Evolutionary conservation across 2,888 invertebrate genomes (phyloP).

Genomic region (Lathronympha strigana): DNA sequence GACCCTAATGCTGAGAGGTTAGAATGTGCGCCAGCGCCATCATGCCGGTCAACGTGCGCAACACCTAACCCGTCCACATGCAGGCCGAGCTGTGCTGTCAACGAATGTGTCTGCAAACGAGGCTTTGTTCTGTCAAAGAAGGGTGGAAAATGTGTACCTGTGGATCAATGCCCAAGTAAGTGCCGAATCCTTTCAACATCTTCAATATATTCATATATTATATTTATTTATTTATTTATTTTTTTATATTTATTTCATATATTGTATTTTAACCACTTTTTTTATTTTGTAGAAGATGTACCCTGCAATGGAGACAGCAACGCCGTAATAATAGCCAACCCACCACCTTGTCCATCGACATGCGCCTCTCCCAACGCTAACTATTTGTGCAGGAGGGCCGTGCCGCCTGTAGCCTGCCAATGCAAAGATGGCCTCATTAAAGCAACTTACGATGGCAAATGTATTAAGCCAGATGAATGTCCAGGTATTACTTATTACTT

Average conservation of each 20-base stretch:
- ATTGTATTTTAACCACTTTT: too few species aligned
- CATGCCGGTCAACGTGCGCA: constrained; percentile 15
- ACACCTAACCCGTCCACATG: constrained; percentile 15
- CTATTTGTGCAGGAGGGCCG: constrained; percentile 17
- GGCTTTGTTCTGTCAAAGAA: constrained; percentile 33
- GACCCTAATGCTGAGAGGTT: constrained; percentile 26
- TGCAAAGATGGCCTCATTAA: constrained; percentile 28
- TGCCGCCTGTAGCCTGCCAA: constrained; percentile 24
- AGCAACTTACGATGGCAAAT: constrained; percentile 4
- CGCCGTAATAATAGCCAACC: constrained; percentile 30
- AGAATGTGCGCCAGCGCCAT: constrained; percentile 17
- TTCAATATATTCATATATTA: too few species aligned
- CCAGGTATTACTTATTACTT: constrained; percentile 18
- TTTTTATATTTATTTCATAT: too few species aligned
- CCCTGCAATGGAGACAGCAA: constrained; percentile 38
- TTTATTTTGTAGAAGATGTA: constrained; percentile 17
- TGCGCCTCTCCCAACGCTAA: constrained; percentile 23
- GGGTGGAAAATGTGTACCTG: constrained; percentile 35
- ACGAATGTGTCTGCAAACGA: constrained; percentile 36
- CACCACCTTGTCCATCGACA: constrained; percentile 29
- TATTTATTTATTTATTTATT: too few species aligned
- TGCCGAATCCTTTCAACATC: background rate
- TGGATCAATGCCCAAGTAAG: constrained; percentile 32
- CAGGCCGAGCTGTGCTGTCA: constrained; percentile 14
- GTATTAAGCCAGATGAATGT: constrained; percentile 32